phyloP scores from a whole-genome alignment of 2,113 vertebrate species.

The Dicerorhinus sumatrensis region DNA sequence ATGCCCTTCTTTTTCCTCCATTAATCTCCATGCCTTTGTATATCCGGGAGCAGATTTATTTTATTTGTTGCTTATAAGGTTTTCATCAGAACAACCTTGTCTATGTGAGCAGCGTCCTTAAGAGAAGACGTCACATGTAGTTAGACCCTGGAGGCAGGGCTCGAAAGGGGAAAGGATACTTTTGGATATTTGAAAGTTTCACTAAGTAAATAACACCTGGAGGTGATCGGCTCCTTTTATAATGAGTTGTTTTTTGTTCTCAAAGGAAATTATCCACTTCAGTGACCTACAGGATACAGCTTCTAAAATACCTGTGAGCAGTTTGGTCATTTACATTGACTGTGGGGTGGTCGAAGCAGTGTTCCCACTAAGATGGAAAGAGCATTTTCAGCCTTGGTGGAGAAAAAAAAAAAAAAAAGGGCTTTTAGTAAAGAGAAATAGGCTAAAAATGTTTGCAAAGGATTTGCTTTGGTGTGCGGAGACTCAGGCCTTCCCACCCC shows the following conservation, averaged over 20 bases:
- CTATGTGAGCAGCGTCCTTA: neutral
- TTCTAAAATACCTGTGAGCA: neutral
- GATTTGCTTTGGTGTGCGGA: neutral
- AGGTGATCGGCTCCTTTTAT: neutral
- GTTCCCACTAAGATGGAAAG: neutral
- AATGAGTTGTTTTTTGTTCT: neutral
- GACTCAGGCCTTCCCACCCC: neutral
- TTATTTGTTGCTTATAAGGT: neutral
- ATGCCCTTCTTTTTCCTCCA: neutral
- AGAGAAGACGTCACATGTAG: neutral
- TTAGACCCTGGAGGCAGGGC: neutral
- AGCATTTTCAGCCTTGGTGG: neutral
- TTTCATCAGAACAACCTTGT: neutral
- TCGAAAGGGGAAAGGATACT: neutral
- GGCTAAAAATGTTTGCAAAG: neutral
- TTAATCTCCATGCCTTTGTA: neutral
- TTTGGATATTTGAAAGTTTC: neutral
- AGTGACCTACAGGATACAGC: neutral
- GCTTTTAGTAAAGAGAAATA: neutral
- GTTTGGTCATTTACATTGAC: neutral
- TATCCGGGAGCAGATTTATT: neutral
- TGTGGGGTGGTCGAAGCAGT: neutral
- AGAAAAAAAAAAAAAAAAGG: neutral
- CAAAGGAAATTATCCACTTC: neutral
- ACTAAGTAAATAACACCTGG: neutral